phyloP scores from a whole-genome alignment of 2,888 invertebrate genomes.

The Clistopyga incitator region DNA sequence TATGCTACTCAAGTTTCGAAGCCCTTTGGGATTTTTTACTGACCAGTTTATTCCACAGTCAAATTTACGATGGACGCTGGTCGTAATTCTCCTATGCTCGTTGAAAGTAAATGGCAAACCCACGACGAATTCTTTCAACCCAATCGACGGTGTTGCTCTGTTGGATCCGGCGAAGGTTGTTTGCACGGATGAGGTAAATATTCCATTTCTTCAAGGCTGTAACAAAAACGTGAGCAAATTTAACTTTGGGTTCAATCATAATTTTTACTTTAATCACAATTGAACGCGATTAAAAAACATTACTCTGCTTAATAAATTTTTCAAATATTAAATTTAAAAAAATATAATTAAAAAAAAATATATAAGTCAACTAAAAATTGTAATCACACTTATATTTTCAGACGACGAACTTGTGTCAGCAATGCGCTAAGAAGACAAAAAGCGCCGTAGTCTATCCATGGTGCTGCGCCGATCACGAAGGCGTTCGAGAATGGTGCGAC shows the following conservation, averaged over 20 bases:
- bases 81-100: slow-evolving; percentile 48
- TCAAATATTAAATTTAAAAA: background rate
- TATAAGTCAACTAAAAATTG: background rate
- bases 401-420: slow-evolving; percentile 65
- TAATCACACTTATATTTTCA: slow-evolving; percentile 39
- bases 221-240: background rate
- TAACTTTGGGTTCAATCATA: background rate
- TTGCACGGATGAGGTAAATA: slow-evolving; percentile 64
- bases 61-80: slow-evolving; percentile 43
- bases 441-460: slow-evolving; percentile 69
- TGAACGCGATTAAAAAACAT: too few species aligned
- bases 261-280: too few species aligned
- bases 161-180: slow-evolving; percentile 58
- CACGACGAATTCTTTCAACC: slow-evolving; percentile 28
- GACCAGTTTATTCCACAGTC: slow-evolving; percentile 1
- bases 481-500: slow-evolving; percentile 67
- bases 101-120: slow-evolving; percentile 43
- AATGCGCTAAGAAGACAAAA: slow-evolving; percentile 68
- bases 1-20: background rate
- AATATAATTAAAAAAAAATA: background rate
- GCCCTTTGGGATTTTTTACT: background rate
- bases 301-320: too few species aligned
- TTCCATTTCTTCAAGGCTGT: background rate
- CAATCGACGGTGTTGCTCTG: slow-evolving; percentile 58
- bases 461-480: slow-evolving; percentile 70